phyloP scores from a whole-genome alignment of 2,797 vertebrate genomes.

The Myripristis jacobus region DNA sequence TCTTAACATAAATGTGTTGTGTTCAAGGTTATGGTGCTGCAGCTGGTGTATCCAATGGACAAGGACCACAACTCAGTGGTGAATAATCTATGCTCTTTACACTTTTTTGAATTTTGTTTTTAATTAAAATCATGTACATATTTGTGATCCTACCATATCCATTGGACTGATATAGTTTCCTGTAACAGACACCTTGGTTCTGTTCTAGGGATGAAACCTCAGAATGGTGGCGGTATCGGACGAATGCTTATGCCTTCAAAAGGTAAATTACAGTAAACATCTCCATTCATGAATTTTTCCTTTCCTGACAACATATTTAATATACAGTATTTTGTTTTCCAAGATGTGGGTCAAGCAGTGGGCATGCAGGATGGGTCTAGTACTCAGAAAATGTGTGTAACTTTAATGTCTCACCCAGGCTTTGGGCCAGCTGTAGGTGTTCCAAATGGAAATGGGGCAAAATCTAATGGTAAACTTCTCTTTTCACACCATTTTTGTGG shows the following conservation, averaged over 20 bases:
- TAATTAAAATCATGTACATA: background rate
- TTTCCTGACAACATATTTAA: background rate
- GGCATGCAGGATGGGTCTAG: conserved; percentile 63
- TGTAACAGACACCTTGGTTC: background rate
- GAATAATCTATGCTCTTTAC: background rate
- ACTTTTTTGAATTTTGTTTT: background rate
- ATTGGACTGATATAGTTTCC: background rate
- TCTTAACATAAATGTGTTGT: conserved; percentile 10
- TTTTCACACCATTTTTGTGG: background rate
- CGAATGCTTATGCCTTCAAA: conserved; percentile 69
- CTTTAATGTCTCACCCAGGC: conserved; percentile 8
- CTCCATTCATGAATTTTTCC: background rate
- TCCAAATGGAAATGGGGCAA: conserved; percentile 30
- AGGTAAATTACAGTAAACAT: conserved; percentile 50
- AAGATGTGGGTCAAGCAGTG: conserved; percentile 63
- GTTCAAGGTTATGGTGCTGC: conserved; percentile 66
- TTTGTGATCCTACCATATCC: background rate
- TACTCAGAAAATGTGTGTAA: background rate
- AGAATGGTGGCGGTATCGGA: conserved; percentile 51
- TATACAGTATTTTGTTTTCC: conserved; percentile 16
- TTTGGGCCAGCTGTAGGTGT: conserved; percentile 21
- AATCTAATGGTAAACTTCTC: conserved; percentile 24
- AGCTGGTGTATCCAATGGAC: conserved; percentile 55
- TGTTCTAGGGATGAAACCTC: conserved; percentile 60
- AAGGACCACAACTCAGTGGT: conserved; percentile 57